Evolutionary conservation across 2,113 vertebrate species (phyloP), one percentile per base, ranked within the genome.

Genomic region (Leucopternis melanops): DNA sequence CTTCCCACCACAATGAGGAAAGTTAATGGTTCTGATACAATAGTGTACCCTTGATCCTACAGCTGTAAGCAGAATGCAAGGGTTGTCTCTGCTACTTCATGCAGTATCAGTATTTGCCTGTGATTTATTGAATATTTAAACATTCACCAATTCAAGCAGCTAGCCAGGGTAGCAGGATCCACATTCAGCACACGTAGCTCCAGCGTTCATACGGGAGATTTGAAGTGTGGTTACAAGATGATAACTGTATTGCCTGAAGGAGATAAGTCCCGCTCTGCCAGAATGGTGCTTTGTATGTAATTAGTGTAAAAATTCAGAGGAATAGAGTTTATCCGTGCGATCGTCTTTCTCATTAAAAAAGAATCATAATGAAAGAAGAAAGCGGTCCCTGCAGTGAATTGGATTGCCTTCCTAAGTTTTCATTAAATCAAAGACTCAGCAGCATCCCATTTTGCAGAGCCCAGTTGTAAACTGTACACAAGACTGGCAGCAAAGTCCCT

Each of bases 171-270:
- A 93, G 86, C 95, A 91, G 70, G 71, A 96, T 97, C 95, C 81
- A 93, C 85, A 98, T 98, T 97, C 97, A 93, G 94, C 81, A 93
- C 98, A 98, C 74, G 79, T 95, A 97, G 88, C 90, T 94, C 44
- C 90, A 67, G 73, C 14, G 1, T 91, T 98, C 97, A 92, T 96
- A 75, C 47, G 65, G 95, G 95, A 97, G 90, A 94, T 77, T 95
- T 97, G 97, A 97, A 98, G 95, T 97, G 95, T 97, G 96, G 96
- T 98, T 98, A 97, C 96, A 98, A 97, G 98, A 97, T 98, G 98
- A 97, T 97, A 98, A 98, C 97, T 98, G 91, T 97, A 95, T 97
- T 98, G 97, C 97, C 96, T 94, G 86, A 95, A 97, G 97, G 92
- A 96, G 95, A 92, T 98, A 97, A 97, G 92, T 96, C 97, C 92